Base-by-base conservation (phyloP, 1,140 invertebrate species). In the Drosophila simulans region DNA sequence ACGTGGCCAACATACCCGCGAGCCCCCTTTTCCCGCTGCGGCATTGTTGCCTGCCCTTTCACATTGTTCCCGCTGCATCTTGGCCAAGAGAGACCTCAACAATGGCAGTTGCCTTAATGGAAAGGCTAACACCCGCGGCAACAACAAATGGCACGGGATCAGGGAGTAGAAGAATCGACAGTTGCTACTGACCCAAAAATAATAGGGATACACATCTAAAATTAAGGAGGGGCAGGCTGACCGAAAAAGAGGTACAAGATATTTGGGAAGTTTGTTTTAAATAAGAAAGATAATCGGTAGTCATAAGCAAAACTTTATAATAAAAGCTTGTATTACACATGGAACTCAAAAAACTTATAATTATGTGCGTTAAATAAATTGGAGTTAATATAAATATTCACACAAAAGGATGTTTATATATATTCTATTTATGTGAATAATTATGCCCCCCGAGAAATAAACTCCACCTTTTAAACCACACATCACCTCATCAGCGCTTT, bases 81-180 rank as follows among this genome's bases (percentile, higher is more conserved):
- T 65, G 64, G 64, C 60, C 64, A 4, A 34, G 40, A 40, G 56
- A 58, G 60, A 49, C 37, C 43, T 40, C 80, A 83, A 83, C 80
- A 83, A 83, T 83, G 77, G 80, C 63, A 51, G 40, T 56, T 59
- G 73, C 65, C 69, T 80, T 80, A 84, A 84, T 83, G 80, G 70
- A 79, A 83, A 74, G 77, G 80, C 80, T 71, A 83, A 83, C 80
- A 83, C 80, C 70, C 77, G 80, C 80, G 80, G 80, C 76, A 81
- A 72, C 78, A 81, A 72, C 78, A 81, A 80, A 80, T 80, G 77
- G 70, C 75, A 62, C 64, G 53, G 46, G 43, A 77, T 40, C 52
- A 34, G 54, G 45, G 31, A 53, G 22, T 40, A 53, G 34, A 53
- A 35, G 58, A 55, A 66, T 22, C 72, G 48, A 78, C 80, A 79